phyloP scores from a whole-genome alignment of 2,888 invertebrate genomes.

The Monopis laevigella region DNA sequence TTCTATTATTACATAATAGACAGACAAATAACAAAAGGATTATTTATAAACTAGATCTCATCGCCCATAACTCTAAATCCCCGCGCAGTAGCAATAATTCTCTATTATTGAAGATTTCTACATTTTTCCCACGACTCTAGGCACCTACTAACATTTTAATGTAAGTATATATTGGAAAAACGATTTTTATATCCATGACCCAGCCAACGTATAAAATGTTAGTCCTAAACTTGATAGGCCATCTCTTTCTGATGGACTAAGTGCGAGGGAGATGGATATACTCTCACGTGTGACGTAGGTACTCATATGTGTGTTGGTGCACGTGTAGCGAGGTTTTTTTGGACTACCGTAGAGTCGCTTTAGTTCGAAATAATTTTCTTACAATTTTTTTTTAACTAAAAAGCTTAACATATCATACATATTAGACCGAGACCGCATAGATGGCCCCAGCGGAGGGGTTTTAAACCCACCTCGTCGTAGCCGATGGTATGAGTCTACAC shows the following conservation, averaged over 20 bases:
- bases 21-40: too few relatives aligned
- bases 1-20: too few relatives aligned
- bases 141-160: slow-evolving; percentile 27
- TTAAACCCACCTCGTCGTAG: too few relatives aligned
- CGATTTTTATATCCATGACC: slow-evolving; percentile 68
- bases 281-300: slow-evolving; percentile 52
- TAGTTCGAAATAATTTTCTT: too few relatives aligned
- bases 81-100: slow-evolving; percentile 43
- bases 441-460: too few relatives aligned
- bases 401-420: too few relatives aligned
- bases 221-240: slow-evolving; percentile 46
- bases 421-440: too few relatives aligned
- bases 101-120: slow-evolving; percentile 52
- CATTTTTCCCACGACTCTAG: slow-evolving; percentile 37
- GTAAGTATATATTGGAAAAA: slow-evolving; percentile 47
- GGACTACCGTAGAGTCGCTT: not conserved
- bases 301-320: slow-evolving; percentile 41
- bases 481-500: too few relatives aligned
- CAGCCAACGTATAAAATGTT: slow-evolving; percentile 67
- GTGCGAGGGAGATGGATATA: slow-evolving; percentile 35
- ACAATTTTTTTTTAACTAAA: too few relatives aligned
- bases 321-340: slow-evolving; percentile 24
- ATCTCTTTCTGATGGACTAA: slow-evolving; percentile 33
- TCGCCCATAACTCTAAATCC: slow-evolving; percentile 31
- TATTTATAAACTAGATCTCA: too few relatives aligned